Evolutionary conservation across 2,888 invertebrate genomes (phyloP), one percentile per base, ranked within the genome.

Genomic region (Cremastinae sp.): DNA sequence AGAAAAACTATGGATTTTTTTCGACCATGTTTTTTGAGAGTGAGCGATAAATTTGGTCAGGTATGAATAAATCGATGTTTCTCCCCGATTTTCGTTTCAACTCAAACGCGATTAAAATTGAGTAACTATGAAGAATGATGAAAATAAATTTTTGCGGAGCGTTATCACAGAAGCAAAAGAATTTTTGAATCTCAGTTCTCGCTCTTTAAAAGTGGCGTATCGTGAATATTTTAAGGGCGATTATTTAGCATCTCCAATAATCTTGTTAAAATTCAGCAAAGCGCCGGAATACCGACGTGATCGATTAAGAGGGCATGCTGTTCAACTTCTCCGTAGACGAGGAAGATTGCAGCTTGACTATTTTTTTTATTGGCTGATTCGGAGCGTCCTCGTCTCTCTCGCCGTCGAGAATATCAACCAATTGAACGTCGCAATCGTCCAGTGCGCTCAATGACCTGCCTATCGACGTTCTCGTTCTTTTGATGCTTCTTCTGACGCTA

Each of bases 261-360:
- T n/a, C n/a, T 47, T 20, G 36, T 20, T 56, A 36, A 45, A 12
- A 70, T 53, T 61, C 61, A 10, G 34, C 34, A 36, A 20, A 9
- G 4, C 43, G 18, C 14, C 14, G 70, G 53, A 49, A 49, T 34
- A 18, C 51, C 18, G 56, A 66, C 8, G 41, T 53, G 28, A 28
- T 12, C 41, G 47, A 77, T 84, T 80, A 83, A 61, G 82, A 84
- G 20, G 69, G 68, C 58, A 79, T 73, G 9, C 20, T 80, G 54
- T 79, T 83, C 2, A 83, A 56, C 69, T 85, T 87, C 12, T 86
- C 87, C 61, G 80, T 70, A 12, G 80, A 14, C 56, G 56, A 38
- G n/a, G 78, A 38, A 18, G 75, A 58, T 41, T 75, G 69, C 16
- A 75, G 75, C 70, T 56, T 77, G 54, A 74, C 54, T 59, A 73